Percentiles rank a stretch among this genome's conserved stretches.
These are phyloP conservation scores for Microtus richardsoni DNA, from an alignment of 2,113 vertebrate species.

Conservation along the genomic window DNA sequence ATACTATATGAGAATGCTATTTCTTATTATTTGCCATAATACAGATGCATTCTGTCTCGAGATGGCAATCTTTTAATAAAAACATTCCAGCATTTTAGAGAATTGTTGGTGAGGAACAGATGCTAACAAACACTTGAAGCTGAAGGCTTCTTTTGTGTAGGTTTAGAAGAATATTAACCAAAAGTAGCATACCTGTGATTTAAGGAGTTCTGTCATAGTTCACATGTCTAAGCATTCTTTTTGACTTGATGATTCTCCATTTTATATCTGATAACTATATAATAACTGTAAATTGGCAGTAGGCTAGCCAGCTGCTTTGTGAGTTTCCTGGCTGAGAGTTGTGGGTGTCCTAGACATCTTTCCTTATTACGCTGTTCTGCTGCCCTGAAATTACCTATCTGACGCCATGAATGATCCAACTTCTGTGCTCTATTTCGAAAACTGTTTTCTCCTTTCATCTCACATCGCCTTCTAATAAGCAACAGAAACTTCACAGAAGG, in stretches of 20 bases:
- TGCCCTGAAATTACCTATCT: neutral
- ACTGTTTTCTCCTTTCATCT: neutral
- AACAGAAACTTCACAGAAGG: neutral
- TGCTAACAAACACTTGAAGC: neutral
- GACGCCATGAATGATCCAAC: neutral
- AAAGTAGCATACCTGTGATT: neutral
- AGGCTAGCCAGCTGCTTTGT: neutral
- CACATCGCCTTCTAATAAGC: neutral
- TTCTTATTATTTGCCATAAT: slow-evolving; percentile 17
- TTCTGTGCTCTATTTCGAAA: neutral
- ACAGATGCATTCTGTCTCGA: slow-evolving; percentile 58
- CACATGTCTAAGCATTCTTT: neutral
- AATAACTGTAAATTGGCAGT: neutral
- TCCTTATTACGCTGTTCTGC: neutral
- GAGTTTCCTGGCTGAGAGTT: neutral
- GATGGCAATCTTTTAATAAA: slow-evolving; percentile 57
- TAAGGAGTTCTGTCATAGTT: neutral
- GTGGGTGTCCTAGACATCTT: neutral
- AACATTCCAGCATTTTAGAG: slow-evolving; percentile 58
- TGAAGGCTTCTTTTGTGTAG: neutral
- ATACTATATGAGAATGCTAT: slow-evolving; percentile 43
- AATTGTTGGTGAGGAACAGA: slow-evolving; percentile 52
- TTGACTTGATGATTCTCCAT: neutral
- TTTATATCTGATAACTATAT: neutral
- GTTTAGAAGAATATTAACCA: neutral